phyloP scores from a whole-genome alignment of 2,888 invertebrate genomes.

The Andrena flavipes region DNA sequence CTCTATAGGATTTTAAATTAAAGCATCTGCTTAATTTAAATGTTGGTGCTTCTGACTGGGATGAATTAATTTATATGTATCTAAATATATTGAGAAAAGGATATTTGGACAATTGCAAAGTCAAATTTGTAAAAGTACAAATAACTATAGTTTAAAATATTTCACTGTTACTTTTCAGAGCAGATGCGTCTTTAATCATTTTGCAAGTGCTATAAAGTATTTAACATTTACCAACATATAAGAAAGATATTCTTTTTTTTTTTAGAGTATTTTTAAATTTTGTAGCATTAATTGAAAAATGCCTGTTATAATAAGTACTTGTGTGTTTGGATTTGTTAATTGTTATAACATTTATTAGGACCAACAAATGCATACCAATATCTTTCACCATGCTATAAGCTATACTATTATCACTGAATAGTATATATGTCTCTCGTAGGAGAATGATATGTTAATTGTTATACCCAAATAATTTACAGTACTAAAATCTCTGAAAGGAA shows the following conservation, averaged over 20 bases:
- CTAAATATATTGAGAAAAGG: slow-evolving; percentile 17
- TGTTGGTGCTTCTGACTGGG: slow-evolving; percentile 21
- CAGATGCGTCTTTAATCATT: neutral
- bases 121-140: neutral
- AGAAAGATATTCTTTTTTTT: neutral
- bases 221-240: neutral
- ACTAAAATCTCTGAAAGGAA: slow-evolving; percentile 49
- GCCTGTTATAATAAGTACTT: neutral
- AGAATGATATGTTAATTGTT: slow-evolving; percentile 48
- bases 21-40: slow-evolving; percentile 45
- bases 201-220: neutral
- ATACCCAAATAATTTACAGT: slow-evolving; percentile 37
- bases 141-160: slow-evolving; percentile 7
- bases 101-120: neutral
- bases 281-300: neutral
- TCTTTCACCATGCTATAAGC: slow-evolving; percentile 17
- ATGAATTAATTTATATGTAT: slow-evolving; percentile 18
- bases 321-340: slow-evolving; percentile 2
- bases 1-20: slow-evolving; percentile 70
- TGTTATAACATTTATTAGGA: slow-evolving; percentile 5
- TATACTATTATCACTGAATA: slow-evolving; percentile 5
- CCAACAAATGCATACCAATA: slow-evolving; percentile 29
- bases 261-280: neutral
- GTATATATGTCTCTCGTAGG: neutral
- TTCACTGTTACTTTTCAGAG: slow-evolving; percentile 7